Base-by-base conservation (phyloP, 2,797 vertebrate genomes). In the Spheniscus humboldti region DNA sequence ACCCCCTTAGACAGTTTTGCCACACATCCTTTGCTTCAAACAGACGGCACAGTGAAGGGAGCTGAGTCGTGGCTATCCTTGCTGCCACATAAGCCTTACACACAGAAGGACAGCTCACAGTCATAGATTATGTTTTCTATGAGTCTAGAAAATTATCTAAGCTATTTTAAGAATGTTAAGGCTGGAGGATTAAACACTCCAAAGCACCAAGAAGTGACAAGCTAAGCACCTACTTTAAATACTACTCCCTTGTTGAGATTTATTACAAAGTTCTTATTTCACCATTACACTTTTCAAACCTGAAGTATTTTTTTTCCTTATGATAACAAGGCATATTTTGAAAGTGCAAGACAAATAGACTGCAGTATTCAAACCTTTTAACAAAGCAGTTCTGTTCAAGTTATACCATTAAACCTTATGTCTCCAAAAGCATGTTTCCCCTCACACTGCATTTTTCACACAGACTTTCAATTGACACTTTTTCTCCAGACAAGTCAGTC, bases 101-200 rank as follows among this genome's bases (percentile, higher is more conserved):
- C 33, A 60, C 9, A 69, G 24, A 11, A 66, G 41, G 41, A 53
- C 5, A 1, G 72, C 64, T 94, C 72, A 88, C 53, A 73, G 60
- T 25, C 63, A 55, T 19, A 57, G 79, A 75, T 69, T 60, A 90
- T 48, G 39, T 24, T 84, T 96, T 85, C 75, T 77, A 3, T 17
- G 55, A 92, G 82, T 75, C 72, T 52, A 90, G 50, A 81, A 95
- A 95, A 81, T 73, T 59, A 86, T 33, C 71, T 60, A 79, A 95
- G 28, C 76, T 95, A 92, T 95, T 94, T 94, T 94, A 94, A 78
- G 63, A 96, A 95, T n/a, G 39, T 75, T 90, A 88, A 88, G 59
- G 73, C 59, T 60, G 23, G 7, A 84, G 73, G 88, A 92, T 92
- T 95, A 96, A 95, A 76, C 31, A 63, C 35, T 30, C 18, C 66